phyloP scores from a whole-genome alignment of 2,797 vertebrate species.

The Coracias cyanogaster region DNA sequence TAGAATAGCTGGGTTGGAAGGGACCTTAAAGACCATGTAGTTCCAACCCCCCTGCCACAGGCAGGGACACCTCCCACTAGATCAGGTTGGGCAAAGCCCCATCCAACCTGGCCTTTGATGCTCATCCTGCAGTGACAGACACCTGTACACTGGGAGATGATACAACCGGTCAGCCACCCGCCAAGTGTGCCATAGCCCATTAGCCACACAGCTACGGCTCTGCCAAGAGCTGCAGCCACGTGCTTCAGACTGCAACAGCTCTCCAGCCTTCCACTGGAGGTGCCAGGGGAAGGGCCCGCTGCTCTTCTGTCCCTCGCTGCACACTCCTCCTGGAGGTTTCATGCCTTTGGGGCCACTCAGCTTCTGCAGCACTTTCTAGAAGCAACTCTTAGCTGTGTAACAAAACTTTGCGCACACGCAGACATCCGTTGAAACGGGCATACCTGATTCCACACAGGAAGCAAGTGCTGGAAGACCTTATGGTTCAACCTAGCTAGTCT shows the following conservation, averaged over 20 bases:
- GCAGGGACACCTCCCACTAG: no score
- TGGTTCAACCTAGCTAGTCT: neutral
- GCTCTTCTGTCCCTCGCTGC: neutral
- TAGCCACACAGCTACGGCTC: neutral
- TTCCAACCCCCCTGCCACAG: no score
- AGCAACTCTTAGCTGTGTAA: neutral
- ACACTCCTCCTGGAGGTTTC: rapidly evolving
- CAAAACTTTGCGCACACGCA: neutral
- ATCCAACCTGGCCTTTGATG: neutral
- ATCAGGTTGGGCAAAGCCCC: no score
- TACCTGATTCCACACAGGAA: neutral
- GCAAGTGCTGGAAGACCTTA: neutral
- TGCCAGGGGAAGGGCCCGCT: neutral
- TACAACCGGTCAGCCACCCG: neutral
- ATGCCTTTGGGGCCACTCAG: neutral
- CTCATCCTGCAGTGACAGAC: neutral
- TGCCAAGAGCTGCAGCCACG: neutral
- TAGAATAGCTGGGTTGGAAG: no score
- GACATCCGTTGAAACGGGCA: rapidly evolving
- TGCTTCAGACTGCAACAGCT: neutral
- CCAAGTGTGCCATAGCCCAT: neutral
- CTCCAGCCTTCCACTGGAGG: neutral
- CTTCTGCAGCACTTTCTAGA: neutral
- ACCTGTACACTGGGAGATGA: neutral
- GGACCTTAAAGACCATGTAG: no score